These are phyloP conservation scores for Argya squamiceps DNA, from an alignment of 2,797 vertebrate genomes.

Conservation along the genomic window DNA sequence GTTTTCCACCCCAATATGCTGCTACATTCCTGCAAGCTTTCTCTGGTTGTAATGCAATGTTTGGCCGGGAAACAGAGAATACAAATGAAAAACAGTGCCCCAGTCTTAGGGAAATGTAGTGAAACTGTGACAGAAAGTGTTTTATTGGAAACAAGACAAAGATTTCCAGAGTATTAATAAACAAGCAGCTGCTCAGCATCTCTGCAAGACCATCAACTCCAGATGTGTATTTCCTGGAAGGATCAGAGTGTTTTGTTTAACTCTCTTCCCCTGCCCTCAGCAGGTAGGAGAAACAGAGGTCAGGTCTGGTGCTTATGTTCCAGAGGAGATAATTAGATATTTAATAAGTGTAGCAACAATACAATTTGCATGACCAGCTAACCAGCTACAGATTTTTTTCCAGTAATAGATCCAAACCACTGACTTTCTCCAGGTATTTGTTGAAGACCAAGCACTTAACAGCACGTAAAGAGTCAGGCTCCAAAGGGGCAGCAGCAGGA, in stretches of 20 bases:
- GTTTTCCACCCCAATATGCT: constrained; percentile 27
- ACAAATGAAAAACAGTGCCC: constrained; percentile 28
- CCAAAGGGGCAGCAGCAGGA: not conserved
- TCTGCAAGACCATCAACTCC: not conserved
- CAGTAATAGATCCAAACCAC: not conserved
- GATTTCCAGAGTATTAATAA: constrained; percentile 48
- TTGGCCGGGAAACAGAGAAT: constrained; percentile 37
- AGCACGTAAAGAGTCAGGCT: not conserved
- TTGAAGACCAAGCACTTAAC: not conserved
- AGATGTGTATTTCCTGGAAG: constrained; percentile 16
- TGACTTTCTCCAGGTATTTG: not conserved
- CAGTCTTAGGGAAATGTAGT: not conserved
- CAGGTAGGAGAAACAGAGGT: constrained; percentile 17
- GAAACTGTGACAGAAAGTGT: constrained; percentile 18
- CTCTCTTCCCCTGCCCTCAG: constrained; percentile 12
- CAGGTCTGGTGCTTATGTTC: not conserved
- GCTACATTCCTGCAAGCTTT: constrained; percentile 20
- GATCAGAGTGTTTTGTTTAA: not conserved
- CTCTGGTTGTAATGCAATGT: constrained; percentile 13
- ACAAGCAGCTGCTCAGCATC: constrained; percentile 38
- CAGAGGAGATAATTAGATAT: not conserved
- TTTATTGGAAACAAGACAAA: constrained; percentile 46
- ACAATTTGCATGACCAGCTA: not conserved
- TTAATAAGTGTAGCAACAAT: not conserved
- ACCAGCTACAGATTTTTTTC: not conserved